Evolutionary conservation across 2,888 invertebrate species (phyloP).

Genomic region (Drosophila yooni): DNA sequence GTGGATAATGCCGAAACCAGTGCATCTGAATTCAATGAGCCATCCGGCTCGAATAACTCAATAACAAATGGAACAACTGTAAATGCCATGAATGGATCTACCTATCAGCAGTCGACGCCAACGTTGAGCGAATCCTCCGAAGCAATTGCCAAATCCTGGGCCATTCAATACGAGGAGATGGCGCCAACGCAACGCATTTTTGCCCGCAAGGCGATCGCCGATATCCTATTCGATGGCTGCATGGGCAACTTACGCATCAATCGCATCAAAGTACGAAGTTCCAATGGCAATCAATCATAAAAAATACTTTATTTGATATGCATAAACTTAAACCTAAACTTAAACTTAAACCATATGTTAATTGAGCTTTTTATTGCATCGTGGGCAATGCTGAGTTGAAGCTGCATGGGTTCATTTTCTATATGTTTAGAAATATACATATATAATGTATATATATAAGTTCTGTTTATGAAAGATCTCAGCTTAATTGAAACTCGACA

Average conservation of each 20-base stretch:
- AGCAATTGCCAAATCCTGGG: slow-evolving; percentile 81
- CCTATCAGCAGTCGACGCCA: slow-evolving; percentile 12
- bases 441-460: background rate
- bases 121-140: slow-evolving; percentile 70
- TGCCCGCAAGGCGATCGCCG: slow-evolving; percentile 81
- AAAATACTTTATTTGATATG: background rate
- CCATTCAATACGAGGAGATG: slow-evolving; percentile 81
- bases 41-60: slow-evolving; percentile 19
- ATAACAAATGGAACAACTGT: background rate
- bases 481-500: slow-evolving; percentile 1
- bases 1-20: slow-evolving; percentile 25
- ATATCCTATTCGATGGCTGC: slow-evolving; percentile 81
- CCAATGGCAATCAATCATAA: slow-evolving; percentile 44
- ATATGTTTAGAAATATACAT: background rate
- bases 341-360: background rate
- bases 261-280: slow-evolving; percentile 50
- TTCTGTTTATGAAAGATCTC: background rate
- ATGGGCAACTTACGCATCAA: slow-evolving; percentile 78
- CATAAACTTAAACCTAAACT: background rate
- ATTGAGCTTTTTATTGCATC: slow-evolving; percentile 3
- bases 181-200: slow-evolving; percentile 74
- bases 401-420: background rate
- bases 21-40: slow-evolving; percentile 30
- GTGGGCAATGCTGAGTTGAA: background rate
- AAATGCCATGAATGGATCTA: slow-evolving; percentile 10